Evolutionary conservation across 2,797 vertebrate species (phyloP), one percentile per base, ranked within the genome.

Genomic region (Xerus rutilus): DNA sequence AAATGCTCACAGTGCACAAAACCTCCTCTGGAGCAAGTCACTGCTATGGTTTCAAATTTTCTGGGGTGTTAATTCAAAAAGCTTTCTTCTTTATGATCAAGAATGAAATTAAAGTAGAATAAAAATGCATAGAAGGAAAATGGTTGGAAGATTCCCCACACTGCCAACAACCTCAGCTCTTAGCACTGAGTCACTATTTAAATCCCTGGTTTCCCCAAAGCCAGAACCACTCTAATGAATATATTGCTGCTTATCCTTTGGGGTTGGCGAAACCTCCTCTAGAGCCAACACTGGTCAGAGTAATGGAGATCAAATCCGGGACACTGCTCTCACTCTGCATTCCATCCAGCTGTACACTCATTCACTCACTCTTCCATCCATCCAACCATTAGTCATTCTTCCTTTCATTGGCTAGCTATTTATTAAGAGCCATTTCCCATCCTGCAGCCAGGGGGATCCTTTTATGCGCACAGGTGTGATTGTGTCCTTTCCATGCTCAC

Each of bases 51-150:
- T 82, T 85, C 32, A 79, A 12, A 32, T 35, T 47, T 54, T 86
- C 70, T 25, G 25, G 35, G 59, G 6, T 7, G 4, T 82, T 82
- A 65, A 82, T 28, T 72, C 47, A 35, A 59, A 65, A 92, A 74
- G 12, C 10, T 4, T 54, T 47, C 59, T 89, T 59, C 4, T 65
- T 94, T 64, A 64, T 39, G 14, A 67, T 84, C 13, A 9, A 17
- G n/a, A 93, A 64, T 69, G 39, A 95, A 81, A 86, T 79, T 32
- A 76, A 73, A 73, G 65, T 43, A 81, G 45, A 7, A 3, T 72
- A 18, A 43, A 73, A 81, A 93, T 72, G 25, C 3, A 92, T 0
- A 69, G 20, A 59, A 35, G 47, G 49, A 52, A 79, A 86, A 86
- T 62, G 35, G 7, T 7, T n/a, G 8, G 35, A 35, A 49, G 14